Evolutionary conservation across 2,113 vertebrate genomes (phyloP), one percentile per base, ranked within the genome.

Genomic region (Scatophagus argus): DNA sequence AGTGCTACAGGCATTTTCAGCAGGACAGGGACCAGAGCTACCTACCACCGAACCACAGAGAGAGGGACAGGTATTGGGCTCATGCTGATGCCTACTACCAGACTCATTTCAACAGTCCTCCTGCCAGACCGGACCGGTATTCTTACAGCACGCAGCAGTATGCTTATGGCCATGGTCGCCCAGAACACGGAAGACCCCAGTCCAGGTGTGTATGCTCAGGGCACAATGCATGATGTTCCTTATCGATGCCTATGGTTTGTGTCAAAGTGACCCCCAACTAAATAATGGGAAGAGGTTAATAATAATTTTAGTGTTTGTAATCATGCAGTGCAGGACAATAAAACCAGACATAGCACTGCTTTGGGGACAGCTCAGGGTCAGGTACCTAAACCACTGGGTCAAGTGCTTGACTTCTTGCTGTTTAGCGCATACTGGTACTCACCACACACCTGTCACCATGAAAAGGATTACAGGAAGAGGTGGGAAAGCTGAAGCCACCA

Each of bases 201-300:
- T 92, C 92, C 76, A 93, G 93, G 93, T 94, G 60, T 60, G 86
- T 85, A 34, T 4, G n/a, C 6, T 39, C 4, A 60, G 5, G 11
- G 14, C 5, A 43, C 27, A n/a, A n/a, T n/a, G n/a, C n/a, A n/a
- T n/a, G n/a, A n/a, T n/a, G 58, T 49, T 1, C 2, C 17, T 56
- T 10, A 46, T 32, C n/a, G 17, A n/a, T n/a, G n/a, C n/a, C n/a
- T 23, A 19, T 29, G 14, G 7, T 39, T n/a, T 6, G 6, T 32
- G 6, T 10, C 25, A 23, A 27, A 39, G 9, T 41, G 32, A 39
- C 19, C n/a, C n/a, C 23, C 12, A 38, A 21, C 34, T 54, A 19
- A 23, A 31, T 49, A 43, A 36, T 1, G 23, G 12, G n/a, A 23
- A n/a, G 16, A 47, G 0, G 6, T 39, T 52, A 0, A 19, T 46